Evolutionary conservation across 2,113 vertebrate species (phyloP), one percentile per base, ranked within the genome.

Genomic region (Burhinus oedicnemus): DNA sequence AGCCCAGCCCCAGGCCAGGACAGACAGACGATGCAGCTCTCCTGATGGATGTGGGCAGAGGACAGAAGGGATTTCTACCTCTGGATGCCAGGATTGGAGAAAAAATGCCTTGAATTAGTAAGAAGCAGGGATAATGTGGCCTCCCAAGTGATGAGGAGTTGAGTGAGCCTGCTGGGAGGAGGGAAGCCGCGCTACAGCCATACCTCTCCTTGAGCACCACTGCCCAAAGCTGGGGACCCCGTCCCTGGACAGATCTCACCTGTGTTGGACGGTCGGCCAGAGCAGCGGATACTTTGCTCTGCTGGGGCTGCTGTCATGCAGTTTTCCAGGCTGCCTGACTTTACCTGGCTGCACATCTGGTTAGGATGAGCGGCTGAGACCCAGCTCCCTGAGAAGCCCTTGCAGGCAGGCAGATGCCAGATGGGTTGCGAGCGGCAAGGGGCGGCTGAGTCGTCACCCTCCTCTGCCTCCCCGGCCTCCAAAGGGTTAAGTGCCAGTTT

Each of bases 401-500:
- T 11, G 61, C 34, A 74, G 70, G n/a, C 12, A 71, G 57, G 45
- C 45, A 49, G 36, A 22, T 1, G 4, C 47, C 57, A 49, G 61
- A 47, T 29, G 25, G 49, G 40, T 70, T 78, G 58, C 0, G 0
- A 61, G 83, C 85, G 66, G 78, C 5, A 4, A 79, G 44, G 32
- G 8, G 21, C 0, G 1, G 52, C 64, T 34, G 17, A 12, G 26
- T 25, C 55, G 49, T 38, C 54, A 36, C 42, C 54, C 12, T 88
- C 55, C 45, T 74, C 52, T 79, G 29, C 52, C 70, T 93, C 65
- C 36, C 65, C 21, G 19, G 95, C 26, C 54, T 54, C 40, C 0
- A 0, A 97, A 95, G 97, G 91, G 97, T 97, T 98, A 98, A 97
- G 62, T 90, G 70, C 82, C 95, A 93, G 65, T 91, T 90, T 77